Evolutionary conservation across 2,113 vertebrate genomes (phyloP).

Genomic region (Talpa occidentalis): DNA sequence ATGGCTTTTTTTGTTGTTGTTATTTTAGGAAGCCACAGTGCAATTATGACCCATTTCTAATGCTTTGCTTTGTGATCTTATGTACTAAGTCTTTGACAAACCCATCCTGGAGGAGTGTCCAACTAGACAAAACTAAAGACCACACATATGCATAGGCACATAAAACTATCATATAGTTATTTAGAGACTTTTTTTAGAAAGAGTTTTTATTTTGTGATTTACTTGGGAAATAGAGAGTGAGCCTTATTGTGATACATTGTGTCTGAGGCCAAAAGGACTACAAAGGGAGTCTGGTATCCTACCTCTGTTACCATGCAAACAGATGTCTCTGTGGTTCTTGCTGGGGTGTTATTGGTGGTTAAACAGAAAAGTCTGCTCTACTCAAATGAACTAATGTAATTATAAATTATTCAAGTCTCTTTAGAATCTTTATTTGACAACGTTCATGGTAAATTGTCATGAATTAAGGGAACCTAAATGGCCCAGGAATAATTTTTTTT

Average conservation of each 20-base stretch:
- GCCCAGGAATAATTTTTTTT: neutral
- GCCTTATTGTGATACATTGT: neutral
- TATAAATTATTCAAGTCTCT: neutral
- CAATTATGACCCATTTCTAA: neutral
- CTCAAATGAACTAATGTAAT: neutral
- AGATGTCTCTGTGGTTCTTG: neutral
- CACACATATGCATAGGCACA: neutral
- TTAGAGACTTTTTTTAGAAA: slow-evolving; percentile 29
- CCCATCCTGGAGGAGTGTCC: neutral
- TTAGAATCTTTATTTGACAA: neutral
- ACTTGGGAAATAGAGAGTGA: neutral
- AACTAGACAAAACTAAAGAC: neutral
- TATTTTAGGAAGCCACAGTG: neutral
- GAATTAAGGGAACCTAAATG: neutral
- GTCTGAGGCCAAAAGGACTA: neutral
- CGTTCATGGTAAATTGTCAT: neutral
- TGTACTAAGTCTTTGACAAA: neutral
- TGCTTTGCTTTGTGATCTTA: neutral
- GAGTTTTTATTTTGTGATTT: neutral
- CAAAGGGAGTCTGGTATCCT: neutral
- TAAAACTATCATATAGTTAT: neutral
- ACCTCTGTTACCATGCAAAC: neutral
- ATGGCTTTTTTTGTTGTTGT: neutral
- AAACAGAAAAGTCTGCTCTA: neutral
- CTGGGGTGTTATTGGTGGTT: neutral